Conservation (phyloP, 1,140 invertebrate genomes). For the Bursaphelenchus mucronatus region DNA sequence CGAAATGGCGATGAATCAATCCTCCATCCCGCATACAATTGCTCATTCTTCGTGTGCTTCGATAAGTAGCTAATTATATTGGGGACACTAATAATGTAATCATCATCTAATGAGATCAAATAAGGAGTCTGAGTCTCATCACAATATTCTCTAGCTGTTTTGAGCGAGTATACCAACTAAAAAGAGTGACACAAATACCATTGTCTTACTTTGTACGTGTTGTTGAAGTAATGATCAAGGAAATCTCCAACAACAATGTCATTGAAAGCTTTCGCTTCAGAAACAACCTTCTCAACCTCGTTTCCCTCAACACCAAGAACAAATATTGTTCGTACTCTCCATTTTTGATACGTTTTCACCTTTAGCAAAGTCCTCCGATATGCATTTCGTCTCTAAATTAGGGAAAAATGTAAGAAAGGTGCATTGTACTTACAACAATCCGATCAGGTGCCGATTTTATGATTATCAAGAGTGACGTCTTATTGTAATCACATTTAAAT, state of each 20-base stretch:
- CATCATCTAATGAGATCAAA: constrained; percentile 53
- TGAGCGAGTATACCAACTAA: constrained; percentile 43
- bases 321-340: constrained; percentile 46
- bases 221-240: constrained; percentile 51
- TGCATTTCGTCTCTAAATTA: constrained; percentile 39
- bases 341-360: constrained; percentile 27
- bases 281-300: constrained; percentile 12
- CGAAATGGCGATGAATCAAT: constrained; percentile 56
- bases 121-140: constrained; percentile 30
- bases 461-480: constrained; percentile 44
- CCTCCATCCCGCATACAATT: constrained; percentile 37
- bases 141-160: constrained; percentile 41
- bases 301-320: constrained; percentile 39
- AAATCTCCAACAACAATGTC: constrained; percentile 51
- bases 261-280: constrained; percentile 26
- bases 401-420: constrained; percentile 25
- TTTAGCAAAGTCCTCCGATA: constrained; percentile 49
- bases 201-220: constrained; percentile 43
- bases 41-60: constrained; percentile 27
- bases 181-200: constrained; percentile 21
- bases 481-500: no score
- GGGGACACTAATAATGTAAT: constrained; percentile 44
- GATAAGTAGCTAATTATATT: constrained; percentile 41
- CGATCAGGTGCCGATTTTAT: constrained; percentile 48
- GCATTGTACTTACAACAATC: constrained; percentile 20